Evolutionary conservation across 2,888 invertebrate species (phyloP).

Genomic region (Beris chalybata): DNA sequence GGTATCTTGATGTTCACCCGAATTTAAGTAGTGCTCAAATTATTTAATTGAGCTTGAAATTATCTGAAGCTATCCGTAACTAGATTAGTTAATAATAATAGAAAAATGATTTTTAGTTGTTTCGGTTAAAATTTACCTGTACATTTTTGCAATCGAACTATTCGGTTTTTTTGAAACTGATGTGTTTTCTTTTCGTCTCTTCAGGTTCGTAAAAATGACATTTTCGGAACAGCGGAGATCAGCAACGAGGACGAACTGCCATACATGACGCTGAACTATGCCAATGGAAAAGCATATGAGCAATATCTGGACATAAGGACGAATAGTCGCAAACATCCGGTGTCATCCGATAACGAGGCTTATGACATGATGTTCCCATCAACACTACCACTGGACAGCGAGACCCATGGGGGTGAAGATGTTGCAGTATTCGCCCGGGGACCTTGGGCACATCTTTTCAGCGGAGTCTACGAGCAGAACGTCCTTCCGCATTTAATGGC

Average conservation of each 20-base stretch:
- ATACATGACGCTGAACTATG: slow-evolving; percentile 71
- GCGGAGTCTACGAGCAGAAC: slow-evolving; percentile 77
- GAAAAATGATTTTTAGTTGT: no score
- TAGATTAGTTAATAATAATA: background rate
- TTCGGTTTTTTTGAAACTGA: background rate
- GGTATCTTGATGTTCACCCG: no score
- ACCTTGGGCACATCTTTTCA: slow-evolving; percentile 80
- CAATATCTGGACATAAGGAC: slow-evolving; percentile 45
- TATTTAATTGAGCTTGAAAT: no score
- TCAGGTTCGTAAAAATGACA: slow-evolving; percentile 45
- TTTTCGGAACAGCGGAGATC: slow-evolving; percentile 45
- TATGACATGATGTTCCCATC: slow-evolving; percentile 60
- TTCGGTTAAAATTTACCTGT: no score
- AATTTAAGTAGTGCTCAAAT: no score
- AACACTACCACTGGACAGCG: slow-evolving; percentile 61
- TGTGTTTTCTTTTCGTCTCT: background rate
- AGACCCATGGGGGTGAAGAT: slow-evolving; percentile 80
- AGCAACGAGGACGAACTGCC: slow-evolving; percentile 62
- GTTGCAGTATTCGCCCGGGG: slow-evolving; percentile 76
- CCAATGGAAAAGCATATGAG: slow-evolving; percentile 71
- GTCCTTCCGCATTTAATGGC: slow-evolving; percentile 76
- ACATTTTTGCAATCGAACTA: background rate
- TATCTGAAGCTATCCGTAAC: no score
- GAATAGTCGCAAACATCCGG: slow-evolving; percentile 46
- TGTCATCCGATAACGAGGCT: slow-evolving; percentile 41